A percentile compares a stretch with the other conserved stretches of the same genome.
These are phyloP conservation scores for Ascidia mentula DNA, from an alignment of 23 tunicate species.

Conservation along the genomic window DNA sequence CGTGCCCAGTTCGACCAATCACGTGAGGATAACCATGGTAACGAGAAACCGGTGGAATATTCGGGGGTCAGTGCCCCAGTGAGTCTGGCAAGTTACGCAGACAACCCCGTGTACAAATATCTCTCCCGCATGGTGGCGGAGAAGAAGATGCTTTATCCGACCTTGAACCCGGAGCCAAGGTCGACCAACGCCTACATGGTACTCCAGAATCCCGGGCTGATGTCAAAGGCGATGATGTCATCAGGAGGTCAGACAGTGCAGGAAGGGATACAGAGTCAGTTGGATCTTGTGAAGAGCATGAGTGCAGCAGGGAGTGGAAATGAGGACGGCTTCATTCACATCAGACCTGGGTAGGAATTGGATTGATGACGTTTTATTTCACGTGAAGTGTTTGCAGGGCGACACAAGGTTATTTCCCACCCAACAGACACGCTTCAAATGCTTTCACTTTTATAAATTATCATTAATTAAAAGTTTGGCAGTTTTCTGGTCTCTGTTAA, in stretches of 20 bases:
- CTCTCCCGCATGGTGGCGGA: constrained; percentile 8
- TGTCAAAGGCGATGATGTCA: background rate
- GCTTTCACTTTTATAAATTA: too few relatives aligned
- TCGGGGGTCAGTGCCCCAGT: background rate
- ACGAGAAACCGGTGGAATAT: background rate
- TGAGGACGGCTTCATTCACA: constrained; percentile 54
- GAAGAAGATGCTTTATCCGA: background rate
- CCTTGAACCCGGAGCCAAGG: background rate
- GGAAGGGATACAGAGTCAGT: background rate
- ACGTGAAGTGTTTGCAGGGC: too few relatives aligned
- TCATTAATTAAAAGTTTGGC: too few relatives aligned
- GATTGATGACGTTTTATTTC: too few relatives aligned
- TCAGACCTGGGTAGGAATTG: constrained; percentile 62
- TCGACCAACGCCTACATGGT: background rate
- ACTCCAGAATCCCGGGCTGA: background rate
- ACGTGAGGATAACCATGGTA: background rate
- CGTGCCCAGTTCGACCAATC: background rate
- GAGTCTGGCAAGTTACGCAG: background rate
- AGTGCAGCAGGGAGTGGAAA: background rate
- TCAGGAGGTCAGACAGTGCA: background rate
- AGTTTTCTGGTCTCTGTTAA: too few relatives aligned
- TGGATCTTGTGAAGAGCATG: background rate
- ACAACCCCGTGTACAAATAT: constrained; percentile 7
- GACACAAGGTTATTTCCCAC: background rate
- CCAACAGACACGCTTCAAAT: too few relatives aligned